Evolutionary conservation across 2,888 invertebrate genomes (phyloP), one percentile per base, ranked within the genome.

Genomic region (Portevinia maculata): DNA sequence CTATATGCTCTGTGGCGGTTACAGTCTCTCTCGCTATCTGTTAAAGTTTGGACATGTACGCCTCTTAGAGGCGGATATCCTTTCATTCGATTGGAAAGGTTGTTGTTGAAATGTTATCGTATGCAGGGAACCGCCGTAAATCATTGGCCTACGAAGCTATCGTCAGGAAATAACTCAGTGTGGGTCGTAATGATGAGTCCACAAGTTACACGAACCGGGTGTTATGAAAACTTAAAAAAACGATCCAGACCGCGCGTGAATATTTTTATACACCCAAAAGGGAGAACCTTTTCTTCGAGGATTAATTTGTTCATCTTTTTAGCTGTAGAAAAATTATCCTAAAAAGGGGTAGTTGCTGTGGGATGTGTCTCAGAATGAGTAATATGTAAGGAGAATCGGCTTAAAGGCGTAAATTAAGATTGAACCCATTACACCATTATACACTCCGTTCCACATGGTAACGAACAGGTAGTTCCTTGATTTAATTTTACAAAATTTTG

Each of bases 161-260:
- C 34, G 50, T 34, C 1, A 15, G 52, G 41, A 34, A 53, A 53
- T 71, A 44, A 71, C 71, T 71, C 71, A 39, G 34, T 24, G 52
- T 41, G 37, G 52, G 41, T 17, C 52, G 44, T n/a, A 34, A 28
- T 71, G 37, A 71, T 53, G 30, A 34, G 53, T 46, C 60, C 60
- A 34, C 30, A 32, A 59, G 30, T 44, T 15, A 17, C 59, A 32
- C 59, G 8, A 59, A 34, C n/a, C 32, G 28, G 24, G 19, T 32
- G 44, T 44, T 62, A 62, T 71, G 44, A 53, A 71, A 53, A 60
- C 41, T 52, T 52, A 71, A 71, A 62, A 70, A 52, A 50, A 24
- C 53, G 46, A 71, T 52, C 60, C 44, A 2, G 53, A 32, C 24
- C 17, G 59, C 28, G 4, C 44, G 53, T 53, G 19, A 62, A 62